Evolutionary conservation across 2,888 invertebrate species (phyloP), one percentile per base, ranked within the genome.

Genomic region (Parasteatoda lunata): DNA sequence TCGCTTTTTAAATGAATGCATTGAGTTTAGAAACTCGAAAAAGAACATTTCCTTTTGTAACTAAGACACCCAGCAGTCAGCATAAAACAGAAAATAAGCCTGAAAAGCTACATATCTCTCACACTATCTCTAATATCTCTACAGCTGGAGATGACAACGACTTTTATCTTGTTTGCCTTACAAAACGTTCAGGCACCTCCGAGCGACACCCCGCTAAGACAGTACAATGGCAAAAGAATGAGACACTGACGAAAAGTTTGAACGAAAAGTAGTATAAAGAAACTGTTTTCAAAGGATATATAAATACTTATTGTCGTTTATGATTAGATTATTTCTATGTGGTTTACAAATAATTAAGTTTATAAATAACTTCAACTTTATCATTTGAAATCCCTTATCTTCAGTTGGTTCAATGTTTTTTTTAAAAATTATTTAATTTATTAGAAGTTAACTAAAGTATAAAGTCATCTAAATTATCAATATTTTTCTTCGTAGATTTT

Each of bases 51-150:
- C 7, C 59, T 30, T 13, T 59, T 59, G 59, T 59, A 59, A 9
- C 59, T 9, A 9, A 9, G n/a, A 59, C 59, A 59, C 59, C 59
- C 59, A 4, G n/a, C 59, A 13, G 0, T 59, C n/a, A 13, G 59
- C 59, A 13, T 6, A n/a, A 59, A 59, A 59, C 9, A 9, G n/a
- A 4, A n/a, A 59, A 59, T 13, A n/a, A 59, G 59, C 59, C 59
- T 59, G 9, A 59, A 59, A 59, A 59, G 59, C 59, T 59, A 59
- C 59, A 59, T 59, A 59, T 59, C 59, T 59, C n/a, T 59, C 59
- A 59, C 59, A 13, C 13, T 59, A 13, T 59, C 59, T 13, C 59
- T 13, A 59, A 59, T 59, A 59, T 59, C 59, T 59, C n/a, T n/a
- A 59, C 59, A 59, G 59, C 9, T 59, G 59, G 59, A 59, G 59